Evolutionary conservation across 2,888 invertebrate genomes (phyloP).

Genomic region (Eulithis testata): DNA sequence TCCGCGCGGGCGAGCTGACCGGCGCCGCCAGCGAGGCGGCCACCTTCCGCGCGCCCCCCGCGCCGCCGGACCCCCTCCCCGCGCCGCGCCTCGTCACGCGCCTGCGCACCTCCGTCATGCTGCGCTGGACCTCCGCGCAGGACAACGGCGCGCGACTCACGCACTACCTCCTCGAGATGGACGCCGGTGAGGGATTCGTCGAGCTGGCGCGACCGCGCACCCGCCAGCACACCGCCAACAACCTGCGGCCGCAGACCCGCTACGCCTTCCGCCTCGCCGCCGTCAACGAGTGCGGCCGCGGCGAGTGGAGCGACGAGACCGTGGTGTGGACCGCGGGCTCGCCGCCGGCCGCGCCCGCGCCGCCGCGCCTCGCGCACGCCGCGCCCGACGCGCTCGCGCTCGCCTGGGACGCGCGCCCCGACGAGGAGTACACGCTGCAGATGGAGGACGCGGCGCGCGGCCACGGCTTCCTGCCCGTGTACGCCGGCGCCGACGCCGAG

Average conservation of each 20-base stretch:
- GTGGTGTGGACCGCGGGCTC: constrained; percentile 90
- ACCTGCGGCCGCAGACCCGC: constrained; percentile 90
- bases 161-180: constrained; percentile 91
- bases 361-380: constrained; percentile 88
- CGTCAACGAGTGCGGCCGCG: constrained; percentile 91
- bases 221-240: constrained; percentile 90
- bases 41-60: constrained; percentile 91
- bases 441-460: constrained; percentile 89
- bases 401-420: constrained; percentile 90
- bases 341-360: constrained; percentile 90
- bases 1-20: constrained; percentile 89
- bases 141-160: constrained; percentile 93
- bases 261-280: constrained; percentile 94
- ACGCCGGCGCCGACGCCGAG: constrained; percentile 89
- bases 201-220: constrained; percentile 90
- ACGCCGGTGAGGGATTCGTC: constrained; percentile 89
- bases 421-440: constrained; percentile 93
- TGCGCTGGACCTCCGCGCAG: constrained; percentile 89
- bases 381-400: constrained; percentile 87
- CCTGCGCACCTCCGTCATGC: constrained; percentile 88
- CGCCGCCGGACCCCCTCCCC: constrained; percentile 90
- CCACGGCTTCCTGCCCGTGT: constrained; percentile 91
- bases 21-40: constrained; percentile 91
- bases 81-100: constrained; percentile 90
- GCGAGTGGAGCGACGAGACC: constrained; percentile 88